Percentiles rank a stretch among this genome's conserved stretches.
phyloP scores from a whole-genome alignment of 2,797 vertebrate genomes.

The Eulemur mongoz region DNA sequence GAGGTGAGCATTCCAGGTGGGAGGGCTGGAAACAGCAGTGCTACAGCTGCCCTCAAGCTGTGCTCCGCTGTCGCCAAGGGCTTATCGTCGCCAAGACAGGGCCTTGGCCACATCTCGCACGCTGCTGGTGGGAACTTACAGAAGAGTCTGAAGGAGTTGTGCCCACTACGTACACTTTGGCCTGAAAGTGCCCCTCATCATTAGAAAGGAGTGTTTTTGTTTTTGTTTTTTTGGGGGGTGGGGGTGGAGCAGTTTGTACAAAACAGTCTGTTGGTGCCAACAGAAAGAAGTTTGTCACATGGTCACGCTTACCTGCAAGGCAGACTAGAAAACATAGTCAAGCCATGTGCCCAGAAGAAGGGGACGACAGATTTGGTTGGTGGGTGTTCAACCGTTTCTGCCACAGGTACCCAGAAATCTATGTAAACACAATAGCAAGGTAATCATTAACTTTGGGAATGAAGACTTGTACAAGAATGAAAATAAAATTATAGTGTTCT shows the following conservation, averaged over 20 bases:
- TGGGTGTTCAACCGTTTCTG: not conserved
- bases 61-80: not conserved
- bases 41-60: too few relatives aligned
- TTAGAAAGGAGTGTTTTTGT: not conserved
- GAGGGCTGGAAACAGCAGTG: not conserved
- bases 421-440: too few relatives aligned
- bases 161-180: not conserved
- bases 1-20: not conserved
- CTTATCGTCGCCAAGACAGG: not conserved
- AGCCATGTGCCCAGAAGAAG: not conserved
- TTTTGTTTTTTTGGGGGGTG: accelerated
- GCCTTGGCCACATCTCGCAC: not conserved
- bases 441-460: not conserved
- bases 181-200: not conserved
- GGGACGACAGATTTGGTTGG: not conserved
- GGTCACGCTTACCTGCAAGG: not conserved
- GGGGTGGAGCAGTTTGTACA: not conserved
- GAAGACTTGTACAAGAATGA: not conserved
- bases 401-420: not conserved
- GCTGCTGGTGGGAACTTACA: not conserved
- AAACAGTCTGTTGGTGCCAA: not conserved
- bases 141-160: not conserved
- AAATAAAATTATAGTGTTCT: not conserved
- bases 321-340: not conserved
- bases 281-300: too few relatives aligned